Conservation (phyloP, 1,140 invertebrate species). For the Mercenaria mercenaria region DNA sequence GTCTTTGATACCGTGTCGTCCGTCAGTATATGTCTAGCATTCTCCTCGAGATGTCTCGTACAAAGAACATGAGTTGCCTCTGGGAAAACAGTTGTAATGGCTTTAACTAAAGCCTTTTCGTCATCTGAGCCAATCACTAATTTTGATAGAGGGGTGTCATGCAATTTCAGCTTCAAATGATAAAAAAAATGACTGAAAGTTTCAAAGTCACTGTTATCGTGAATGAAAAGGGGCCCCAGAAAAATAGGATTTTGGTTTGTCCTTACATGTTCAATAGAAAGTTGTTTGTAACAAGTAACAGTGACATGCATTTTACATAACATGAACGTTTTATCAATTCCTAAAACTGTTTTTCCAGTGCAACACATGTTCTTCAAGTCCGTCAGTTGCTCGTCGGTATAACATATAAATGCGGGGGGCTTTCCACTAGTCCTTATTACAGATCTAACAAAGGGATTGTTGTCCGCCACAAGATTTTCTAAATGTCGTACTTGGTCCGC, state of each 20-base stretch:
- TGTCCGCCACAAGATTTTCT: constrained; percentile 55
- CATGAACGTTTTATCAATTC: constrained; percentile 43
- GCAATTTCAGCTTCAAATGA: constrained; percentile 37
- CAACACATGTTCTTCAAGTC: constrained; percentile 43
- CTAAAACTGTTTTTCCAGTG: constrained; percentile 14
- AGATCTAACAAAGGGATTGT: constrained; percentile 47
- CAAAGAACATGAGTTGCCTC: constrained; percentile 63
- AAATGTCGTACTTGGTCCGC: constrained; percentile 59
- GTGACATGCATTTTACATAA: constrained; percentile 57
- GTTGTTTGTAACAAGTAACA: constrained; percentile 16
- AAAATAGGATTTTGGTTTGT: constrained; percentile 16
- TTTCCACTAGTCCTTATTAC: constrained; percentile 19
- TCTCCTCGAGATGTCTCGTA: constrained; percentile 46
- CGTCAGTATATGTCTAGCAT: neutral
- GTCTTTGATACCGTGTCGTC: neutral
- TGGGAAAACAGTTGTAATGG: constrained; percentile 49
- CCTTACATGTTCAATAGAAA: neutral
- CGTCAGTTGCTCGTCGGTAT: neutral
- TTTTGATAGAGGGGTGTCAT: neutral
- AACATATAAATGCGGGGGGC: neutral
- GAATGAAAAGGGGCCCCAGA: constrained; percentile 15
- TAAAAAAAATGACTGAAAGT: constrained; percentile 40
- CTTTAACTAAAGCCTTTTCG: constrained; percentile 56
- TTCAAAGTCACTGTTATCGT: constrained; percentile 49
- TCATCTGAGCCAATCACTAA: constrained; percentile 57